Conservation (phyloP, 2,113 vertebrate species). For the Neodontobutis hainanensis region DNA sequence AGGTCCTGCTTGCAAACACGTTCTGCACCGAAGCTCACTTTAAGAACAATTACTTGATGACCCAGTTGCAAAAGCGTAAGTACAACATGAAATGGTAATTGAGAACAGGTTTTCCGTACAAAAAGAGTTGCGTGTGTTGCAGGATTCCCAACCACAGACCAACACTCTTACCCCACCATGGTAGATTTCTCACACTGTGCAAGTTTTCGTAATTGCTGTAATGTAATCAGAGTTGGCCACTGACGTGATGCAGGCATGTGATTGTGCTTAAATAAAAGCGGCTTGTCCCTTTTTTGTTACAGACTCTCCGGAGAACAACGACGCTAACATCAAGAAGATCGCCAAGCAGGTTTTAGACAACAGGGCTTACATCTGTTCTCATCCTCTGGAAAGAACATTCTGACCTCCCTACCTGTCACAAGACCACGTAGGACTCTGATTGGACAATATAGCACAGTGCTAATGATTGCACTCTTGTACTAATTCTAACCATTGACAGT, state of each 20-base stretch:
- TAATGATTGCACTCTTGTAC: background rate
- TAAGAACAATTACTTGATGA: slow-evolving; percentile 87
- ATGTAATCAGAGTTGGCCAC: slow-evolving; percentile 10
- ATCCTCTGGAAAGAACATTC: slow-evolving; percentile 88
- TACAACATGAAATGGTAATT: slow-evolving; percentile 62
- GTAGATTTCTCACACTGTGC: slow-evolving; percentile 30
- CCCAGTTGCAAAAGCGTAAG: slow-evolving; percentile 89
- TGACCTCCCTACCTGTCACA: slow-evolving; percentile 58
- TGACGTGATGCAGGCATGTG: slow-evolving; percentile 13
- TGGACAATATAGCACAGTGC: slow-evolving; percentile 1
- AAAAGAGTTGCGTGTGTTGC: slow-evolving; percentile 66
- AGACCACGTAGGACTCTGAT: slow-evolving; percentile 16
- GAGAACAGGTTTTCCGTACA: slow-evolving; percentile 64
- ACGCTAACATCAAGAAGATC: slow-evolving; percentile 89
- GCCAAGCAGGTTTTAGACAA: slow-evolving; percentile 87
- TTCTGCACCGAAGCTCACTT: slow-evolving; percentile 87
- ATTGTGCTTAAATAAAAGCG: slow-evolving; percentile 9
- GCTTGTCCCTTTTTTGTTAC: slow-evolving; percentile 25
- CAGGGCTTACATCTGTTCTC: slow-evolving; percentile 86
- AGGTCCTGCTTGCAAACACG: slow-evolving; percentile 89
- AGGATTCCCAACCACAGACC: slow-evolving; percentile 53
- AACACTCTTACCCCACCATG: slow-evolving; percentile 38
- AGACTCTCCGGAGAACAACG: slow-evolving; percentile 91
- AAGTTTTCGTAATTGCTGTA: slow-evolving; percentile 27
- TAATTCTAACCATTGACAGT: background rate